phyloP scores from a whole-genome alignment of 2,113 vertebrate genomes.

The Pimephales promelas region DNA sequence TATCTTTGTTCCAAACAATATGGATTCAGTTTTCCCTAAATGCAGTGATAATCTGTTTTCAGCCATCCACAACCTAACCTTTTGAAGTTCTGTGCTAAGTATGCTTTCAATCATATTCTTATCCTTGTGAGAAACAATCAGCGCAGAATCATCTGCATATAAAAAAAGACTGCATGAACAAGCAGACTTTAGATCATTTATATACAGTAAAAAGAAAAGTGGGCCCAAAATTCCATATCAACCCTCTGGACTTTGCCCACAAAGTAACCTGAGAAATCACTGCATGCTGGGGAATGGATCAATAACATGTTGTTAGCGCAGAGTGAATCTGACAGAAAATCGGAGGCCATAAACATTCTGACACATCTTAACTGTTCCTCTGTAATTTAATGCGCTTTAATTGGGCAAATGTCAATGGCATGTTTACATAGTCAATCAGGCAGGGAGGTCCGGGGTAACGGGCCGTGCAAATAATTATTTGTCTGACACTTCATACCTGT shows the following conservation, averaged over 20 bases:
- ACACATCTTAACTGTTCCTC: background rate
- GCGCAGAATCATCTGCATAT: too few species aligned
- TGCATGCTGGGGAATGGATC: constrained; percentile 32
- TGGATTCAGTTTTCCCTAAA: too few species aligned
- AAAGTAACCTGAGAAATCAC: constrained; percentile 2
- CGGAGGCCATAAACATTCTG: constrained; percentile 29
- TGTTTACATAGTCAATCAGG: constrained; percentile 34
- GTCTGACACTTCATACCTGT: constrained; percentile 19
- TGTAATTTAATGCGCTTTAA: constrained; percentile 34
- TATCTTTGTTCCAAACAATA: too few species aligned
- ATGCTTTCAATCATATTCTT: too few species aligned
- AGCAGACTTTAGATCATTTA: too few species aligned
- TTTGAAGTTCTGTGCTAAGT: too few species aligned
- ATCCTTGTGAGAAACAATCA: too few species aligned
- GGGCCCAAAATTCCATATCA: background rate
- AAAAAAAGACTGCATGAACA: too few species aligned
- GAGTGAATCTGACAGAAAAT: constrained; percentile 44
- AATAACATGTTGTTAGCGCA: constrained; percentile 43
- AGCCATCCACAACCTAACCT: too few species aligned
- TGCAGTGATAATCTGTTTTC: too few species aligned
- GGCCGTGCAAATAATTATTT: constrained; percentile 25
- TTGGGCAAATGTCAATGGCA: constrained; percentile 15
- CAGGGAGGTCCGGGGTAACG: background rate
- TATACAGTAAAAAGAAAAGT: too few species aligned
- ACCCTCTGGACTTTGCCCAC: constrained; percentile 8